phyloP scores from a whole-genome alignment of 30 jellyfish, hydroid and myxozoan genomes.

The Cassiopea andromeda region DNA sequence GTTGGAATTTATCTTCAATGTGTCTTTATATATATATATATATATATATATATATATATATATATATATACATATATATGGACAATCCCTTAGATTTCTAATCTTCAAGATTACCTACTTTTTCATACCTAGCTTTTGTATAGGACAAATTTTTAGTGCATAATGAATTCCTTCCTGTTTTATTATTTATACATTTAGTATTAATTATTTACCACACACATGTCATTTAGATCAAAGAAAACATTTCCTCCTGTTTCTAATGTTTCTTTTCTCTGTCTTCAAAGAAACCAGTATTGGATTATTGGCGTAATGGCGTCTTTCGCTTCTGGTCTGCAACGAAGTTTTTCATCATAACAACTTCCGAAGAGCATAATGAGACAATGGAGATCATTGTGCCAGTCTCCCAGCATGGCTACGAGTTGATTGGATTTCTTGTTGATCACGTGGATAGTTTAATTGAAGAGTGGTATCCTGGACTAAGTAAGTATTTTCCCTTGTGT shows the following conservation, averaged over 20 bases:
- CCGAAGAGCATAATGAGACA: constrained; percentile 37
- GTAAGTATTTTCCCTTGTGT: constrained; percentile 27
- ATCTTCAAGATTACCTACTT: too few species aligned
- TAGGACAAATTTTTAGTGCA: too few species aligned
- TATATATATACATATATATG: too few species aligned
- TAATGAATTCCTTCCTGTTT: too few species aligned
- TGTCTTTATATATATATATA: too few species aligned
- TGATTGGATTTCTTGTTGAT: constrained; percentile 85
- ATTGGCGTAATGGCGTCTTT: constrained; percentile 88
- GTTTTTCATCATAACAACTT: constrained; percentile 57
- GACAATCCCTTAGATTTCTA: too few species aligned
- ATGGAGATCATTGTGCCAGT: constrained; percentile 69
- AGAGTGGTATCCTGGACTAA: constrained; percentile 96
- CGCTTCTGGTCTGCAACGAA: constrained; percentile 66
- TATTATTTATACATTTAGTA: too few species aligned
- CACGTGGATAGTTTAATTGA: constrained; percentile 79
- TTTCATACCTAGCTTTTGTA: too few species aligned
- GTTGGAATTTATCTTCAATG: too few species aligned
- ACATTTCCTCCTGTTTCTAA: not conserved
- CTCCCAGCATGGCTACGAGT: constrained; percentile 74
- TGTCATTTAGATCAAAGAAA: too few species aligned
- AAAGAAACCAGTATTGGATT: constrained; percentile 53
- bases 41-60: too few species aligned
- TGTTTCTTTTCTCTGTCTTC: not conserved
- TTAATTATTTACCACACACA: too few species aligned